A percentile compares a stretch with the other conserved stretches of the same genome.
phyloP scores from a whole-genome alignment of 2,113 vertebrate species.

The Salvelinus namaycush region DNA sequence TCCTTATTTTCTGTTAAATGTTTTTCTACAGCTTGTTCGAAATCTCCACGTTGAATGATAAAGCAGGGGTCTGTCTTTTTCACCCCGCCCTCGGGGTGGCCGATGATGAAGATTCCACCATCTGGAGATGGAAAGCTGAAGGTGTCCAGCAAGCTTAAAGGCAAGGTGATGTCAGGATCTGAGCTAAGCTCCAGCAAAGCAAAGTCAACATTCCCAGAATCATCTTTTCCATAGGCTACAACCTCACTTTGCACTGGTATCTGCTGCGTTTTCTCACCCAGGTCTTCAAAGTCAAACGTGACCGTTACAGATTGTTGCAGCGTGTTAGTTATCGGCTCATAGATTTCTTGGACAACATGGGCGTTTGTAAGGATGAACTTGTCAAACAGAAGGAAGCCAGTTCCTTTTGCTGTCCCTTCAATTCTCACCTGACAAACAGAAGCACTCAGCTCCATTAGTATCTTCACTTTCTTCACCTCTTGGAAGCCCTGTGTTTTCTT shows the following conservation, averaged over 20 bases:
- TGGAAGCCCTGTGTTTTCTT: neutral
- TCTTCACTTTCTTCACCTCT: neutral
- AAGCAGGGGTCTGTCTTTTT: conserved; percentile 53
- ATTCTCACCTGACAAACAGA: conserved; percentile 20
- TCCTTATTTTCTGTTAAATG: neutral
- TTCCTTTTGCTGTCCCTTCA: neutral
- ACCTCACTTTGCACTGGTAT: too few relatives aligned
- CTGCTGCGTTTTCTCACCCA: too few relatives aligned
- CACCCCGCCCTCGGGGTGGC: conserved; percentile 42
- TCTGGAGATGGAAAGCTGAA: too few relatives aligned
- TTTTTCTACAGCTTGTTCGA: rapidly evolving
- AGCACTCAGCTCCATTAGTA: neutral
- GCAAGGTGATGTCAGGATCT: too few relatives aligned
- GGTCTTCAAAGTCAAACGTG: too few relatives aligned
- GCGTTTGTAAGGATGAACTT: neutral
- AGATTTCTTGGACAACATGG: neutral
- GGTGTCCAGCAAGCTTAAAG: too few relatives aligned
- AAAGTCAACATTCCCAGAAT: conserved; percentile 26
- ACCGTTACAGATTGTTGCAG: too few relatives aligned
- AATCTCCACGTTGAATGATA: conserved; percentile 25
- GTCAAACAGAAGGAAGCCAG: conserved; percentile 4
- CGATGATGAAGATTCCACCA: conserved; percentile 52
- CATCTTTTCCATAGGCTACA: neutral
- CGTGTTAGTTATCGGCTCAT: too few relatives aligned
- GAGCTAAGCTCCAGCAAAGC: conserved; percentile 22